Percentiles rank a stretch among this genome's conserved stretches.
Evolutionary conservation across 2,113 vertebrate species (phyloP).

Genomic region (Oplegnathus fasciatus): DNA sequence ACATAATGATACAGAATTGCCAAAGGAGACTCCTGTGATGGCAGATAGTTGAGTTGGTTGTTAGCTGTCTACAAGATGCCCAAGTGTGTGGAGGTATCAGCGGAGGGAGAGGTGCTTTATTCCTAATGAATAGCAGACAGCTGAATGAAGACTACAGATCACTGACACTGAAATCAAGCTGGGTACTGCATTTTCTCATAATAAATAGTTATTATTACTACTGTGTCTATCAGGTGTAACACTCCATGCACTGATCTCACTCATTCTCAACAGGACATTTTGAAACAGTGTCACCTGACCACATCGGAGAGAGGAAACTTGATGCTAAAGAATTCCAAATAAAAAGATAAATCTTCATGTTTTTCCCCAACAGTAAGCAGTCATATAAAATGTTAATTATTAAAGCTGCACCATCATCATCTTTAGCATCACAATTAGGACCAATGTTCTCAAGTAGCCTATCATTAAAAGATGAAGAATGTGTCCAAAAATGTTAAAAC

Average conservation of each 20-base stretch:
- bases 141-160: neutral
- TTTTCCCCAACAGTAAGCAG: neutral
- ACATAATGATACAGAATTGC: neutral
- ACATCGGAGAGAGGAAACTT: neutral
- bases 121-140: neutral
- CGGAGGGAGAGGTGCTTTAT: neutral
- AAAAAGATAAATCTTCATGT: neutral
- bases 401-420: neutral
- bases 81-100: neutral
- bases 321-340: neutral
- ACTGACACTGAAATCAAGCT: neutral
- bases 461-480: neutral
- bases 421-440: neutral
- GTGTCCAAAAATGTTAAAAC: neutral
- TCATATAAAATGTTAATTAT: neutral
- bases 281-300: neutral
- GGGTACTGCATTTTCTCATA: neutral
- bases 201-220: neutral
- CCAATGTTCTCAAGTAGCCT: neutral
- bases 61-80: neutral
- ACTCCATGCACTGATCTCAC: neutral
- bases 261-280: neutral
- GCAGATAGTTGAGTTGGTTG: neutral
- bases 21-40: neutral
- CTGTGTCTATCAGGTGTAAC: neutral